Conservation (phyloP, 2,888 invertebrate species). For the Micoletzkya japonica region DNA sequence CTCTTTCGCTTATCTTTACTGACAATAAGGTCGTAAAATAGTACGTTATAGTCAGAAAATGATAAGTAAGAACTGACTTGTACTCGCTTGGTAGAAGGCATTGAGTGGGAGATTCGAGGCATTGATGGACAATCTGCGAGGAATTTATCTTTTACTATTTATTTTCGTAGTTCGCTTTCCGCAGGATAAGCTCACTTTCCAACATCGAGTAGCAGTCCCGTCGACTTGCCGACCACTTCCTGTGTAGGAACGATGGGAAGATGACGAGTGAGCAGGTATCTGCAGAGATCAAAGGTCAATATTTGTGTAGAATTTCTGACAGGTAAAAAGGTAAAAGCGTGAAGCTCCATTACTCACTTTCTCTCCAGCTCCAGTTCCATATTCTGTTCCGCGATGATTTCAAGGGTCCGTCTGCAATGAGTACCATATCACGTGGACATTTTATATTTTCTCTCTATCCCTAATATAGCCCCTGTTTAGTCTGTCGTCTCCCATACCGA, state of each 20-base stretch:
- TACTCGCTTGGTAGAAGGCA: no score
- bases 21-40: no score
- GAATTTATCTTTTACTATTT: no score
- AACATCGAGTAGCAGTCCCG: slow-evolving; percentile 45
- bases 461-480: neutral
- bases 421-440: no score
- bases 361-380: slow-evolving; percentile 51
- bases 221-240: slow-evolving; percentile 40
- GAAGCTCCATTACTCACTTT: slow-evolving; percentile 10
- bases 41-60: no score
- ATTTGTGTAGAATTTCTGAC: neutral
- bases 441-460: neutral
- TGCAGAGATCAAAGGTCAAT: neutral
- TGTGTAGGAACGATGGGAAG: slow-evolving; percentile 37
- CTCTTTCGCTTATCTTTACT: no score
- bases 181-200: slow-evolving; percentile 36
- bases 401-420: slow-evolving; percentile 57
- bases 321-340: neutral
- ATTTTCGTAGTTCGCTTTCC: no score
- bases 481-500: slow-evolving; percentile 31
- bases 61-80: no score
- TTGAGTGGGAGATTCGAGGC: no score
- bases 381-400: slow-evolving; percentile 62
- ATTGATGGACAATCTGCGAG: no score
- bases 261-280: slow-evolving; percentile 16